Conservation (phyloP, 2,797 vertebrate genomes). For the Mormyrus hasselquistii region DNA sequence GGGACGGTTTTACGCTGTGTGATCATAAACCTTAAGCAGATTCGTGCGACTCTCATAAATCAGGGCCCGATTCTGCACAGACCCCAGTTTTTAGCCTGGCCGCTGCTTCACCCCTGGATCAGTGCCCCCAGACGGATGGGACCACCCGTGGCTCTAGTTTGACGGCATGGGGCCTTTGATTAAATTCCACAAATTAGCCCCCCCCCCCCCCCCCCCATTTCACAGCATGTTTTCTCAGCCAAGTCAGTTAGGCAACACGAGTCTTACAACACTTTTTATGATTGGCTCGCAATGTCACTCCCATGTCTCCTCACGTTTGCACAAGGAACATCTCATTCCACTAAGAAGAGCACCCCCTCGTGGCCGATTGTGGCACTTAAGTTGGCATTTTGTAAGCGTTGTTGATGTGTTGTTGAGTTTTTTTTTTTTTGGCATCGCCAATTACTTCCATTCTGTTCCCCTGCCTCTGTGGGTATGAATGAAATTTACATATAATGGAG, state of each 20-base stretch:
- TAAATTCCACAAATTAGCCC: conserved; percentile 33
- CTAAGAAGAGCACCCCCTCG: not conserved
- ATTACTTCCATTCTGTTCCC: not conserved
- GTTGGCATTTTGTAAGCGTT: not conserved
- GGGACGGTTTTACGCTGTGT: conserved; percentile 29
- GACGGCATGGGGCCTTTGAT: conserved; percentile 46
- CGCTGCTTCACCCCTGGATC: conserved; percentile 40
- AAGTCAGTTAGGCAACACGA: not conserved
- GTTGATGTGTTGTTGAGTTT: not conserved
- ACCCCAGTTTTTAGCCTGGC: conserved; percentile 40
- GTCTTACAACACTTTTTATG: not conserved
- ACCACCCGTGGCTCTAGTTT: conserved; percentile 39
- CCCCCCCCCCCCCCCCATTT: conserved; percentile 16
- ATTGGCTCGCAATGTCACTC: not conserved
- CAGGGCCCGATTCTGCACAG: conserved; percentile 51
- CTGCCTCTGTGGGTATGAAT: not conserved
- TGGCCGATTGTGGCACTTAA: not conserved
- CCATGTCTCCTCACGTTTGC: not conserved
- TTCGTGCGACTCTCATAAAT: conserved; percentile 43
- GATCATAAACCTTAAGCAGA: conserved; percentile 47
- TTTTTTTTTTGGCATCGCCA: not conserved
- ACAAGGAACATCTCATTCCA: not conserved
- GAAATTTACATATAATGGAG: conserved; percentile 7
- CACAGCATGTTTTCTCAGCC: conserved; percentile 6
- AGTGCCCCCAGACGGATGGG: conserved; percentile 26